Percentiles rank a stretch among this genome's conserved stretches.
phyloP scores from a whole-genome alignment of 1,140 invertebrate genomes.

The Battus philenor region DNA sequence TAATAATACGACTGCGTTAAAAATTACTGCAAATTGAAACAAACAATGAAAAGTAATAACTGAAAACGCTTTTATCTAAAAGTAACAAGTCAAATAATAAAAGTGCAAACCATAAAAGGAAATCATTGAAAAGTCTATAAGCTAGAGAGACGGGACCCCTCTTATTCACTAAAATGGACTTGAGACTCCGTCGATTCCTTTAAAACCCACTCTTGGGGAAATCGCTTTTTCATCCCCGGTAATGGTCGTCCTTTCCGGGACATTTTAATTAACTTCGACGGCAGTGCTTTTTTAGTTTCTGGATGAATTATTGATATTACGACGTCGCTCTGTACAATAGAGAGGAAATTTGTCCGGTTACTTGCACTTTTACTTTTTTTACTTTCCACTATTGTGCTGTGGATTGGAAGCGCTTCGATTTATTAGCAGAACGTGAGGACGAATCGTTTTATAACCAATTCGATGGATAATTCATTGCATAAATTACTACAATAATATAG shows the following conservation, averaged over 20 bases:
- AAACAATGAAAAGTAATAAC: no score
- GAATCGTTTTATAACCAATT: no score
- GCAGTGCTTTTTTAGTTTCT: conserved; percentile 60
- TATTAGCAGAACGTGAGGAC: no score
- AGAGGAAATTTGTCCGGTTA: conserved; percentile 20
- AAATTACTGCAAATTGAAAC: no score
- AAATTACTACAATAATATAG: no score
- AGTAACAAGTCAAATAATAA: no score
- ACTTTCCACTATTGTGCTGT: no score
- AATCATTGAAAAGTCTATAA: conserved; percentile 42
- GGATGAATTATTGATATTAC: conserved; percentile 53
- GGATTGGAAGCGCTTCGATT: no score
- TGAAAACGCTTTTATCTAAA: no score
- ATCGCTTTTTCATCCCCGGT: conserved; percentile 69
- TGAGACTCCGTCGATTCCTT: conserved; percentile 58
- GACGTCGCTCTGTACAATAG: conserved; percentile 21
- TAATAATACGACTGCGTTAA: no score
- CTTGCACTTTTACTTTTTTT: conserved; percentile 14
- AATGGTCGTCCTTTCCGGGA: conserved; percentile 57
- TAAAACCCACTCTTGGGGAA: conserved; percentile 60
- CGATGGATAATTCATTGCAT: no score
- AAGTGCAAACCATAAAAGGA: conserved; percentile 40
- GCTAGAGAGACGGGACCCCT: conserved; percentile 29
- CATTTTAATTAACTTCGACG: conserved; percentile 68
- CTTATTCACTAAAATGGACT: conserved; percentile 49